Base-by-base conservation (phyloP, 2,113 vertebrate species). In the Bubo bubo region DNA sequence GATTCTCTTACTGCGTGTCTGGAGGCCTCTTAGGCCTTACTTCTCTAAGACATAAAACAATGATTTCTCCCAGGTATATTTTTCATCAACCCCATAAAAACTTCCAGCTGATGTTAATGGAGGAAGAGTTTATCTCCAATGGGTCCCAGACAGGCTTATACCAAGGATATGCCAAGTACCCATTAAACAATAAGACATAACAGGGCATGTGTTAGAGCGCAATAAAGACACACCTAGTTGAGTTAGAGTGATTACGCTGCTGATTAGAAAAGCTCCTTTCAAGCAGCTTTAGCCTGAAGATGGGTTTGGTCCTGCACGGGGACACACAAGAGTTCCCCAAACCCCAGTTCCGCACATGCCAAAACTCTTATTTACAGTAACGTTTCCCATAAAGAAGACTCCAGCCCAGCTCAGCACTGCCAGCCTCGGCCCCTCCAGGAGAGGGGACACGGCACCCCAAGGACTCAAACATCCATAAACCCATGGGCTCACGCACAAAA, bases 391-490 rank as follows among this genome's bases (percentile, higher is more conserved):
- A 39, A 28, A 32, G 14, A 9, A 14, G 35, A 43, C 35, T 9
- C 32, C n/a, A n/a, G 14, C 62, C 63, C 37, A 5, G 67, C 43
- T 63, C 3, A 2, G 32, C 3, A 1, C 53, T 24, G 18, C 68
- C 13, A 5, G 10, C 50, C 62, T 43, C 59, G 5, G 56, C 49
- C 24, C 27, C 34, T 2, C n/a, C 1, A 4, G 59, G 50, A 53
- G 8, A 6, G 9, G 22, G 19, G 60, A 14, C 19, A 9, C 45
- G n/a, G 43, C 37, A 27, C 24, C 37, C 62, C 20, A 4, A 22
- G 13, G 0, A 7, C 76, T 32, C 39, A 3, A 5, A 10, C 0
- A 0, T 12, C 75, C 17, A 1, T 8, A 27, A 59, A 53, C 21
- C 56, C 9, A 0, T 0, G 0, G 5, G 17, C 56, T 19, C 6